phyloP scores from a whole-genome alignment of 2,888 invertebrate species.

The Trimorus sp. region DNA sequence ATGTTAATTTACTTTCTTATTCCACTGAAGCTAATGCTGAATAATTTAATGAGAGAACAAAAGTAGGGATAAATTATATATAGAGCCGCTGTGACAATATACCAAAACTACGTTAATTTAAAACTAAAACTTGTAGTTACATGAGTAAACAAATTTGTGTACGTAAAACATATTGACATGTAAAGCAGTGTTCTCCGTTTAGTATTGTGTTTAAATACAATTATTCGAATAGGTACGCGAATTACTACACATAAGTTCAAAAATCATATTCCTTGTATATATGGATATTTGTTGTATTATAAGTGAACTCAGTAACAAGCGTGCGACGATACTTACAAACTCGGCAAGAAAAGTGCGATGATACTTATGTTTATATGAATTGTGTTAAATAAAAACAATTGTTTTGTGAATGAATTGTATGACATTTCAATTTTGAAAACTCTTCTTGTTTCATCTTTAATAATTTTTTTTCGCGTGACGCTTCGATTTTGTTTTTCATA shows the following conservation, averaged over 20 bases:
- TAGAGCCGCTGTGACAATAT: conserved; percentile 80
- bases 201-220: conserved; percentile 60
- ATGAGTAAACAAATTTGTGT: conserved; percentile 40
- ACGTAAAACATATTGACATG: conserved; percentile 55
- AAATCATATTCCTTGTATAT: conserved; percentile 73
- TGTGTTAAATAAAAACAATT: conserved; percentile 77
- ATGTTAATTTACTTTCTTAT: too few relatives aligned
- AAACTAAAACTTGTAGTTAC: conserved; percentile 54
- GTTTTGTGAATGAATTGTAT: conserved; percentile 69
- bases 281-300: conserved; percentile 79
- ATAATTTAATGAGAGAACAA: conserved; percentile 66
- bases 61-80: conserved; percentile 78
- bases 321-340: conserved; percentile 2
- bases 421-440: too few relatives aligned
- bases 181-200: conserved; percentile 67
- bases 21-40: too few relatives aligned
- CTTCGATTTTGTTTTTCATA: too few relatives aligned
- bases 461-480: too few relatives aligned
- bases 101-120: conserved; percentile 79
- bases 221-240: conserved; percentile 66
- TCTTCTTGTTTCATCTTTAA: neutral
- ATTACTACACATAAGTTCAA: conserved; percentile 73
- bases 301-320: conserved; percentile 60
- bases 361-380: conserved; percentile 80
- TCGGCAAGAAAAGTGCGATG: conserved; percentile 70